A percentile compares a stretch with the other conserved stretches of the same genome.
Conservation (phyloP, 2,113 vertebrate species). For the Cynocephalus volans region DNA sequence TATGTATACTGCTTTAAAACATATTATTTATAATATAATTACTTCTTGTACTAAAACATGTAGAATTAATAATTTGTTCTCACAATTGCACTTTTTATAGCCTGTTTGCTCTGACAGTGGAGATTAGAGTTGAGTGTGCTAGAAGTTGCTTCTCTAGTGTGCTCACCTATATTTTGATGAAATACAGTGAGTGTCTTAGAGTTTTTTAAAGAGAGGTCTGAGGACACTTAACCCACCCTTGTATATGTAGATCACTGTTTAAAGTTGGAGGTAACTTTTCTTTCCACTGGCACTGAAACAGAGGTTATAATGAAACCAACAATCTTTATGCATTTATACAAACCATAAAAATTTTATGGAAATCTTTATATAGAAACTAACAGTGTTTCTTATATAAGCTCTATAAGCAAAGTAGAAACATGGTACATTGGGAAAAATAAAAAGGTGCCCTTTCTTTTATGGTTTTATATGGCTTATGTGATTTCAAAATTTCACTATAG, state of each 20-base stretch:
- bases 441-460: constrained; percentile 87
- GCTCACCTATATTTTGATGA: constrained; percentile 80
- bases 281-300: constrained; percentile 86
- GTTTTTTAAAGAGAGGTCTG: constrained; percentile 73
- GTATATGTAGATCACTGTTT: constrained; percentile 82
- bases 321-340: constrained; percentile 90
- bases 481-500: constrained; percentile 82
- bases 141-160: constrained; percentile 72
- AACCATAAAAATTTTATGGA: constrained; percentile 89
- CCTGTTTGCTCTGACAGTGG: constrained; percentile 59
- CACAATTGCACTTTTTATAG: constrained; percentile 77
- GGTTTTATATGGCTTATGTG: constrained; percentile 76
- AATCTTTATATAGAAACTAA: constrained; percentile 90
- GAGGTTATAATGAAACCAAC: constrained; percentile 87
- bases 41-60: constrained; percentile 61
- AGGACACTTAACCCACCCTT: constrained; percentile 56
- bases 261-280: constrained; percentile 86
- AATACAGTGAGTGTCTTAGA: constrained; percentile 77
- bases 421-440: constrained; percentile 85
- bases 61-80: constrained; percentile 74
- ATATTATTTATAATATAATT: constrained; percentile 61
- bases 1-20: constrained; percentile 29
- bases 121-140: constrained; percentile 31
- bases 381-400: constrained; percentile 86
- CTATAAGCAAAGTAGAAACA: constrained; percentile 85